A percentile compares a stretch with the other conserved stretches of the same genome.
phyloP scores from a whole-genome alignment of 1,140 invertebrate genomes.

The Lasioglossum albipes region DNA sequence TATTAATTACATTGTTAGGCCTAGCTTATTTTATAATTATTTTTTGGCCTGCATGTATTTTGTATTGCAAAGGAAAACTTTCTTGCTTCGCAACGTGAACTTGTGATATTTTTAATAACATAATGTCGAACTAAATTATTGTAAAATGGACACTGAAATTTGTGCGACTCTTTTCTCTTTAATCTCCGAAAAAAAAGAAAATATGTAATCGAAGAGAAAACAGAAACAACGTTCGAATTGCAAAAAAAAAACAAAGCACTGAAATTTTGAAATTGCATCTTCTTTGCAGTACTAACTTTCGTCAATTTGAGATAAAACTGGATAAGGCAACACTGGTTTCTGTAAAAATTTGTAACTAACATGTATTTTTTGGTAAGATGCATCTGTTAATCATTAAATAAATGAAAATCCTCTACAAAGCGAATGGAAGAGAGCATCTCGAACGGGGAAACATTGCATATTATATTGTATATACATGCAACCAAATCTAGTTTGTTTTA shows the following conservation, averaged over 20 bases:
- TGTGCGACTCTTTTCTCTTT: conserved; percentile 14
- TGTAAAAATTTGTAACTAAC: conserved; percentile 22
- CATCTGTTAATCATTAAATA: background rate
- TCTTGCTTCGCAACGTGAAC: background rate
- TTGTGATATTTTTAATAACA: background rate
- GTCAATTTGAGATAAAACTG: conserved; percentile 19
- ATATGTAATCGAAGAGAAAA: background rate
- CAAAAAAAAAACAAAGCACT: background rate
- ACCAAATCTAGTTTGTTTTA: conserved; percentile 38
- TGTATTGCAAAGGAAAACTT: conserved; percentile 5
- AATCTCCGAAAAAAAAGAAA: too few species aligned
- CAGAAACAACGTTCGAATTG: background rate
- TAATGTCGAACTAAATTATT: background rate
- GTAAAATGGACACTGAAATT: background rate
- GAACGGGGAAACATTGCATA: conserved; percentile 12
- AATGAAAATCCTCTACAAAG: conserved; percentile 17
- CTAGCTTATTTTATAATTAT: conserved; percentile 49
- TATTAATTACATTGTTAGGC: conserved; percentile 57
- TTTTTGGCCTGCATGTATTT: conserved; percentile 41
- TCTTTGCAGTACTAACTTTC: conserved; percentile 13
- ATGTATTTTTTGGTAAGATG: conserved; percentile 1
- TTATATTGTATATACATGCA: conserved; percentile 19
- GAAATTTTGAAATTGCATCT: conserved; percentile 12
- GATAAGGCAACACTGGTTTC: conserved; percentile 22
- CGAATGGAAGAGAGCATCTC: conserved; percentile 1